phyloP scores from a whole-genome alignment of 92 coral and sea anemone genomes.

The Palythoa grandis region DNA sequence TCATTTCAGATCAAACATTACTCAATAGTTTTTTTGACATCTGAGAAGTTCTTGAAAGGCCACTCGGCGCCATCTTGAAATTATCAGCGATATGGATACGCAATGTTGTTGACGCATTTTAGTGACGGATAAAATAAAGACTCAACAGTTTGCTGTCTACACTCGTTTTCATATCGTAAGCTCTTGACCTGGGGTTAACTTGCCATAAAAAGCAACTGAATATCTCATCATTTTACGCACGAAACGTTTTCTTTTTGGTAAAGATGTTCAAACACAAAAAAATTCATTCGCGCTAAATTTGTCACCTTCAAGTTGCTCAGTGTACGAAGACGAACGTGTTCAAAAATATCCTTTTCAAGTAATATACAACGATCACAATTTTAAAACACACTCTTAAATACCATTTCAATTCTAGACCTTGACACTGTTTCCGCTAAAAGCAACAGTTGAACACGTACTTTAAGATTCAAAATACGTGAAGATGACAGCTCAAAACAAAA shows the following conservation, averaged over 20 bases:
- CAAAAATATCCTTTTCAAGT: neutral
- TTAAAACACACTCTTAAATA: neutral
- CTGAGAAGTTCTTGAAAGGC: slow-evolving; percentile 28
- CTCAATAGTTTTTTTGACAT: neutral
- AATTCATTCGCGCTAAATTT: neutral
- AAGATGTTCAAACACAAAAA: neutral
- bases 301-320: neutral
- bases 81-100: slow-evolving; percentile 28
- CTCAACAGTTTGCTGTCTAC: slow-evolving; percentile 28
- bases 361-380: neutral
- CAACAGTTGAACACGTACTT: slow-evolving; percentile 27
- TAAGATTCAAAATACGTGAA: neutral
- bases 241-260: neutral
- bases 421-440: slow-evolving; percentile 34
- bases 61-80: slow-evolving; percentile 46
- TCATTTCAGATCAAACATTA: neutral
- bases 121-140: slow-evolving; percentile 40
- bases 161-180: slow-evolving; percentile 35
- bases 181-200: slow-evolving; percentile 41
- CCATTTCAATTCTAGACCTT: slow-evolving; percentile 14
- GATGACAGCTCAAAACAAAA: neutral
- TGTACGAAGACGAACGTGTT: neutral
- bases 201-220: slow-evolving; percentile 17
- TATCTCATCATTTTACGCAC: slow-evolving; percentile 11
- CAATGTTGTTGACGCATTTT: slow-evolving; percentile 35